phyloP scores from a whole-genome alignment of 2,113 vertebrate genomes.

The Malurus melanocephalus region DNA sequence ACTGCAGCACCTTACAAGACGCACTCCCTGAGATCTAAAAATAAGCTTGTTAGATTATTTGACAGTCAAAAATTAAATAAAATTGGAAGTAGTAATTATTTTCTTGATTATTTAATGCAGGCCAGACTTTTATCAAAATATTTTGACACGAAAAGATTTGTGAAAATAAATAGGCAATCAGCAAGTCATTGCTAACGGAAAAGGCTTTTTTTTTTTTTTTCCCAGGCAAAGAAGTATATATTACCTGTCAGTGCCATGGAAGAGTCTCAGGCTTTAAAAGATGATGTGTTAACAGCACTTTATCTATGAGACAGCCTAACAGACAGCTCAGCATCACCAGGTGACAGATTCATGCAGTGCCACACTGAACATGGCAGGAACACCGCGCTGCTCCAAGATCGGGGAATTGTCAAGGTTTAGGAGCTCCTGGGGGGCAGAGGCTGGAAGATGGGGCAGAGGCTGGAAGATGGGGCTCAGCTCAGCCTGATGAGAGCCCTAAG shows the following conservation, averaged over 20 bases:
- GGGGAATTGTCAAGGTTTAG: background rate
- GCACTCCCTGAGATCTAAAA: slow-evolving; percentile 35
- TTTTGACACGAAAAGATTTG: slow-evolving; percentile 58
- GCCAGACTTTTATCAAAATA: slow-evolving; percentile 66
- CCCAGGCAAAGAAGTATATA: slow-evolving; percentile 30
- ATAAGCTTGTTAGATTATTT: slow-evolving; percentile 62
- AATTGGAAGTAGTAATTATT: slow-evolving; percentile 64
- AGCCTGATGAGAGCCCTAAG: background rate
- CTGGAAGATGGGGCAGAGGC: background rate
- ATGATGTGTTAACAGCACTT: slow-evolving; percentile 39
- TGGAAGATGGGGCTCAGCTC: background rate
- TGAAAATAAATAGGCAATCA: slow-evolving; percentile 68
- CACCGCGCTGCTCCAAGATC: background rate
- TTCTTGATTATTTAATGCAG: slow-evolving; percentile 57
- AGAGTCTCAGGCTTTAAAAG: slow-evolving; percentile 16
- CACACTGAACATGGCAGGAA: background rate
- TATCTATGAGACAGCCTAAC: slow-evolving; percentile 22
- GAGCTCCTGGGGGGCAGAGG: background rate
- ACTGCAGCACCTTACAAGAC: slow-evolving; percentile 7
- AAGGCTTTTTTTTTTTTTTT: background rate
- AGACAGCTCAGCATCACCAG: slow-evolving; percentile 9
- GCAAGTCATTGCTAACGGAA: slow-evolving; percentile 51
- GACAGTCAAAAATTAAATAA: slow-evolving; percentile 55
- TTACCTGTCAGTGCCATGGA: slow-evolving; percentile 50
- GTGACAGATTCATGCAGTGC: background rate